Evolutionary conservation across 2,113 vertebrate species (phyloP), one percentile per base, ranked within the genome.

Genomic region (Cavia aperea): DNA sequence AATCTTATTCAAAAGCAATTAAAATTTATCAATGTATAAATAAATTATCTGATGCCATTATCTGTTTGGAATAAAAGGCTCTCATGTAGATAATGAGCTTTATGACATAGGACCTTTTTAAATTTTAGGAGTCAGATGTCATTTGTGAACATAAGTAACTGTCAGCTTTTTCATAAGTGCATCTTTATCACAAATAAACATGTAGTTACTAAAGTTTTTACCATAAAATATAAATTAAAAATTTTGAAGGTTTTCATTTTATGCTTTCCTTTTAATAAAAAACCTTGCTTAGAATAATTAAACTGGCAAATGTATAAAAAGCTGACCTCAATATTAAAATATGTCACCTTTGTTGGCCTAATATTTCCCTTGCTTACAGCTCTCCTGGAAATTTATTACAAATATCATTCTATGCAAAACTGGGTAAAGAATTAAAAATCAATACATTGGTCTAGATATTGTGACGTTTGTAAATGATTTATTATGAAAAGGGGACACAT

Each of bases 1-100:
- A 54, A 91, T 24, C 81, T 83, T 54, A 88, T 66, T 94, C 91
- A 54, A 23, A 70, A 78, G 7, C 60, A 31, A 94, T 92, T 46
- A 81, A 92, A 89, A 19, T 83, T 70, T 26, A 72, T 88, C 58
- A 65, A 73, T 86, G 2, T 19, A 77, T 72, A 68, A 92, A 63
- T 78, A 24, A 89, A 91, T 58, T 56, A 65, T 26, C 39, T 33
- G 11, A 33, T 54, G 65, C 56, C 29, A 63, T 7, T 51, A 11
- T 15, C 85, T 60, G n/a, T 31, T 60, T 84, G 49, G 43, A 94
- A 92, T 51, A 62, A 88, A 93, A 54, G 26, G 3, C 49, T 86
- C 9, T 62, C 60, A 7, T 63, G 26, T 11, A 31, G 65, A 58
- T 66, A 60, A 91, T 73, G 68, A 84, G 13, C 29, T 88, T 85